Conservation (phyloP, 2,797 vertebrate genomes). For the Dryobates pubescens region DNA sequence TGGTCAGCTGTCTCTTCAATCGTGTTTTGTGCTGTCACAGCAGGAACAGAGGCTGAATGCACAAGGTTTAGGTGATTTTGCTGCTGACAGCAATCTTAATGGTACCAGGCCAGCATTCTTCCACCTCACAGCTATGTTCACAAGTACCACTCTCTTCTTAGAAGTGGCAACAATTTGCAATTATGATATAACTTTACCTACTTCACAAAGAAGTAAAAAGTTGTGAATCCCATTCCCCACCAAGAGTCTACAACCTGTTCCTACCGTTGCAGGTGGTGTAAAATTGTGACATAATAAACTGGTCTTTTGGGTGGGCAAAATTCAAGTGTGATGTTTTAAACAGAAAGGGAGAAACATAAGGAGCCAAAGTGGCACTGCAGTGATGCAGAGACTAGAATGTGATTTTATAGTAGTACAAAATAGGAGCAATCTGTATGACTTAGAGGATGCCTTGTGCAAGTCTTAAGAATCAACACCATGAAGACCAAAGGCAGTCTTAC, state of each 20-base stretch:
- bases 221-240: not conserved
- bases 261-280: not conserved
- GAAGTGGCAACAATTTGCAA: not conserved
- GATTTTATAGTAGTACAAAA: not conserved
- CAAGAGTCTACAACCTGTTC: not conserved
- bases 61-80: slow-evolving; percentile 55
- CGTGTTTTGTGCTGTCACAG: slow-evolving; percentile 62
- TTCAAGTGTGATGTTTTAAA: not conserved
- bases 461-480: rapidly evolving
- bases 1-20: slow-evolving; percentile 55
- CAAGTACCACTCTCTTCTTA: not conserved
- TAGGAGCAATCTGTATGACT: not conserved
- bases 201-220: not conserved
- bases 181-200: not conserved
- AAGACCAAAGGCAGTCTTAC: not conserved
- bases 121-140: not conserved
- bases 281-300: not conserved
- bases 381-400: not conserved
- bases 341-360: not conserved
- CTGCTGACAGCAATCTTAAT: not conserved
- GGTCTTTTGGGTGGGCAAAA: not conserved
- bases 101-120: not conserved
- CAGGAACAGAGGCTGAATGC: slow-evolving; percentile 32
- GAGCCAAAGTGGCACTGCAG: not conserved
- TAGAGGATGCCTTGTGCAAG: not conserved